Conservation (phyloP, 2,113 vertebrate genomes). For the Tachuris rubrigastra region DNA sequence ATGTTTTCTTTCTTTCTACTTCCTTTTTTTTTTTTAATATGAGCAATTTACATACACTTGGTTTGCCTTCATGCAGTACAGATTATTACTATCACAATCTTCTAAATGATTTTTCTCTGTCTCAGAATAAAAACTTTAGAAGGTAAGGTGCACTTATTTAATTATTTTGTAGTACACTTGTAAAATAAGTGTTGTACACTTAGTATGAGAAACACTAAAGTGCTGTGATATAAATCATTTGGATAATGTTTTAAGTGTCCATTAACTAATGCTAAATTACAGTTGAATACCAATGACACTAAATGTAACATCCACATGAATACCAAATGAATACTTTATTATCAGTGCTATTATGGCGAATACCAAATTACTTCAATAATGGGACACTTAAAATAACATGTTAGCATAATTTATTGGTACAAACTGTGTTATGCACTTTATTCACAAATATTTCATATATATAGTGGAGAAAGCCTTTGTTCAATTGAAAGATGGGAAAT, state of each 20-base stretch:
- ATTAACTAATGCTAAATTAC: conserved; percentile 77
- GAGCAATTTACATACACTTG: conserved; percentile 45
- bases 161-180: conserved; percentile 73
- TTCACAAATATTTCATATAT: conserved; percentile 45
- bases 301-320: conserved; percentile 68
- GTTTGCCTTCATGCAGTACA: conserved; percentile 47
- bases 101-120: conserved; percentile 72
- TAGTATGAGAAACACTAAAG: conserved; percentile 68
- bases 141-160: conserved; percentile 78
- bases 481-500: conserved; percentile 4
- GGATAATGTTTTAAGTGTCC: conserved; percentile 78
- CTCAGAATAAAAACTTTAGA: conserved; percentile 74
- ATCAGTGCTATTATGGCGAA: conserved; percentile 68
- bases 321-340: conserved; percentile 76
- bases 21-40: background rate
- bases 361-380: conserved; percentile 69
- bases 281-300: conserved; percentile 69
- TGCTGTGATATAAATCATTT: conserved; percentile 67
- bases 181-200: conserved; percentile 70
- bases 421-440: conserved; percentile 54
- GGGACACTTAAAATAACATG: conserved; percentile 71
- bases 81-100: conserved; percentile 64
- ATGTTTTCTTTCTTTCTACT: conserved; percentile 56
- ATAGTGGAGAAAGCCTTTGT: conserved; percentile 1
- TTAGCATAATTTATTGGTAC: conserved; percentile 63